Evolutionary conservation across 2,888 invertebrate genomes (phyloP).

Genomic region (Morpho helenor): DNA sequence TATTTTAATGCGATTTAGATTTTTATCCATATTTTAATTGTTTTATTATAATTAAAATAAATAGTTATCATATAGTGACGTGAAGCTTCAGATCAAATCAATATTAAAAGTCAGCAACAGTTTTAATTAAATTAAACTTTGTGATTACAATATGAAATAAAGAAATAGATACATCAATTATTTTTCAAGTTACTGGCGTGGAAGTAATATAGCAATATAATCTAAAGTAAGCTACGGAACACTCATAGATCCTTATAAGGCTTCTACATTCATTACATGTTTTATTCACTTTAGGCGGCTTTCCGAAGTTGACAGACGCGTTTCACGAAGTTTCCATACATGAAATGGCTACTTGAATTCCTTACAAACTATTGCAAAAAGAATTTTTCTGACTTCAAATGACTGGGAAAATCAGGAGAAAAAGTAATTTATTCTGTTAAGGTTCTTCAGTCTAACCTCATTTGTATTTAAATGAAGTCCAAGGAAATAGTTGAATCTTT

Average conservation of each 20-base stretch:
- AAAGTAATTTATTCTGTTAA: constrained; percentile 5
- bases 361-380: constrained; percentile 17
- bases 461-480: constrained; percentile 17
- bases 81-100: too few relatives aligned
- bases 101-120: too few relatives aligned
- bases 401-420: background rate
- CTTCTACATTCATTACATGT: constrained; percentile 70
- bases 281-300: constrained; percentile 57
- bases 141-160: too few relatives aligned
- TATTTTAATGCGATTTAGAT: too few relatives aligned
- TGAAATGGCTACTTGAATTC: constrained; percentile 15
- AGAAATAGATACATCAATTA: too few relatives aligned
- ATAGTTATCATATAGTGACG: too few relatives aligned
- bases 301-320: constrained; percentile 22
- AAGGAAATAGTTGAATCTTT: constrained; percentile 1
- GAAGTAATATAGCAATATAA: background rate
- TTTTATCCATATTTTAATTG: too few relatives aligned
- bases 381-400: constrained; percentile 10
- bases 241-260: constrained; percentile 36
- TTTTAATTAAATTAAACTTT: too few relatives aligned
- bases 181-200: too few relatives aligned
- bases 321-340: constrained; percentile 22
- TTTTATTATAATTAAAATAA: too few relatives aligned
- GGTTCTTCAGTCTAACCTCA: constrained; percentile 9
- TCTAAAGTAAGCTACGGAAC: background rate